Evolutionary conservation across 2,113 vertebrate species (phyloP), one percentile per base, ranked within the genome.

Genomic region (Pachycephala philippinensis): DNA sequence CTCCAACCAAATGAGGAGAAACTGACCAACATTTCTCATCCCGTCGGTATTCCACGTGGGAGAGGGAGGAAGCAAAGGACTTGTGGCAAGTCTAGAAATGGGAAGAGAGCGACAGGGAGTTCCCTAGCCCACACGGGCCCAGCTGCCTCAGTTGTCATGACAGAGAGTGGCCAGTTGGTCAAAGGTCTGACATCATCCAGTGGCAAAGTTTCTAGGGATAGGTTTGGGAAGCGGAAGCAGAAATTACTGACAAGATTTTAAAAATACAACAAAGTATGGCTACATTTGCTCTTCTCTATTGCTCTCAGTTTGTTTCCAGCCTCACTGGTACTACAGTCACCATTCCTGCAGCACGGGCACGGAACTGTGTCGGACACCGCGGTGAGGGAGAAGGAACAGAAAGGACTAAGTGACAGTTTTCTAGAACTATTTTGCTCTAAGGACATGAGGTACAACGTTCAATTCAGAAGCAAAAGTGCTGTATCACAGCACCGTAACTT

Each of bases 1-100:
- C 81, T 49, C 63, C 50, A 72, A 18, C 14, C 63, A 22, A 96
- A 81, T 11, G 60, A 86, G 71, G 94, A 90, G 37, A 94, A 95
- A 97, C 97, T 98, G 96, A 98, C 97, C 98, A 98, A 96, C 97
- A 95, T 98, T 98, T 98, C 97, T 97, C 91, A 79, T 54, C 84
- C 96, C 84, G 72, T 81, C 33, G 90, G 92, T 89, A 96, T 96
- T 97, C 98, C 90, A 84, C 4, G 83, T 88, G 94, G 96, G 89
- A 97, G 91, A 84, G n/a, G 88, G 90, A 90, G 90, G 95, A 94
- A 97, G 95, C 97, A 92, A 90, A 94, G 91, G 92, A 94, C 72
- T 87, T 57, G 83, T 57, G 97, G 90, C 95, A 95, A 70, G 96
- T 97, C 96, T 96, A 97, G 93, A 97, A 90, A 97, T 96, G 95